These are phyloP conservation scores for Acronicta psi DNA, from an alignment of 2,888 invertebrate species.

Conservation along the genomic window DNA sequence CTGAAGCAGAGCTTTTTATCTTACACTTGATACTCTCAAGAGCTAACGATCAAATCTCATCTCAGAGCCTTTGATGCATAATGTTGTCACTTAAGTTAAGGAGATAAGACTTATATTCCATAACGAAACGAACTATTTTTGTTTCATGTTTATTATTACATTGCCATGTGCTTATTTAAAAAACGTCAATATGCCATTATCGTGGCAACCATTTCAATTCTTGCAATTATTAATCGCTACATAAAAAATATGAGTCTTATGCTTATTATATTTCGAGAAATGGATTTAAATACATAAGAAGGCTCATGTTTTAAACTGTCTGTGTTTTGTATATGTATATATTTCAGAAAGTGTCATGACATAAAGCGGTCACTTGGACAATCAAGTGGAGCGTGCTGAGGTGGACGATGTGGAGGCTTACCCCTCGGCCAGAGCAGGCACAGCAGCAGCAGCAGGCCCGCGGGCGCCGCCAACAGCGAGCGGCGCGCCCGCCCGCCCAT, in stretches of 20 bases:
- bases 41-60: slow-evolving; percentile 37
- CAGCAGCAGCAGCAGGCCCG: slow-evolving; percentile 87
- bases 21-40: slow-evolving; percentile 33
- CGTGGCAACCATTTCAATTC: slow-evolving; percentile 31
- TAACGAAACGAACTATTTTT: slow-evolving; percentile 1
- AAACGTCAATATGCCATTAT: neutral
- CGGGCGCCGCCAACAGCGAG: slow-evolving; percentile 87
- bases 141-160: slow-evolving; percentile 9
- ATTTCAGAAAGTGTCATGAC: slow-evolving; percentile 8
- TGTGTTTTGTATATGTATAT: slow-evolving; percentile 19
- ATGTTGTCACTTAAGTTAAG: slow-evolving; percentile 28
- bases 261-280: neutral
- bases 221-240: too few species aligned
- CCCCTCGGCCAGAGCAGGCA: slow-evolving; percentile 86
- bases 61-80: slow-evolving; percentile 13
- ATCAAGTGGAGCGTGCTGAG: neutral
- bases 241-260: neutral
- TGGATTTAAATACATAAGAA: neutral
- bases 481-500: slow-evolving; percentile 88
- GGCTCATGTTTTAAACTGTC: slow-evolving; percentile 7
- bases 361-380: neutral
- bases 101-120: slow-evolving; percentile 6
- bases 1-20: slow-evolving; percentile 26
- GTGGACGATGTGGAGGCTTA: slow-evolving; percentile 60
- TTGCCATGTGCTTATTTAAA: slow-evolving; percentile 6